phyloP scores from a whole-genome alignment of 2,888 invertebrate species.

The Antheraea yamamai region DNA sequence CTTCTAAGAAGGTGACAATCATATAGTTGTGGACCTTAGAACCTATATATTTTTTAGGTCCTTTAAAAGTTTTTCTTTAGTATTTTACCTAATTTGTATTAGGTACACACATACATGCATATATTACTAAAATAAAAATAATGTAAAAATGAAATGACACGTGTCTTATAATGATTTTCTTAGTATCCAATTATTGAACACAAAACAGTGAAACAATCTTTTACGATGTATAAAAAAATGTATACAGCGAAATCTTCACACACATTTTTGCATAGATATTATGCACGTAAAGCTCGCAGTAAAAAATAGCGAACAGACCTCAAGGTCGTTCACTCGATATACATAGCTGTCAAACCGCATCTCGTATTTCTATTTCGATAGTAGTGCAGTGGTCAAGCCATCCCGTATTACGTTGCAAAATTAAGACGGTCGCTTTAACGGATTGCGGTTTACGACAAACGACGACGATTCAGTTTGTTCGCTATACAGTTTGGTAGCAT shows the following conservation, averaged over 20 bases:
- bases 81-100: too few species aligned
- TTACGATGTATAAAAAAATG: not conserved
- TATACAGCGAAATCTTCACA: not conserved
- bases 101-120: not conserved
- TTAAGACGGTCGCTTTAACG: slow-evolving; percentile 51
- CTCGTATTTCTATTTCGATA: slow-evolving; percentile 49
- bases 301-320: slow-evolving; percentile 34
- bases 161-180: not conserved
- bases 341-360: slow-evolving; percentile 46
- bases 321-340: slow-evolving; percentile 48
- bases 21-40: not conserved
- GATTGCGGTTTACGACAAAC: slow-evolving; percentile 46
- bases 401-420: slow-evolving; percentile 55
- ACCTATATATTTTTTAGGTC: not conserved
- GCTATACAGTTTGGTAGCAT: slow-evolving; percentile 66
- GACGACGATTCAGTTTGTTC: slow-evolving; percentile 53
- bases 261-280: not conserved
- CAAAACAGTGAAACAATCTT: not conserved
- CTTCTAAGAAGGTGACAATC: not conserved
- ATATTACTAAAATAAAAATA: not conserved
- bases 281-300: slow-evolving; percentile 18
- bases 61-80: not conserved
- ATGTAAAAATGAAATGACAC: not conserved
- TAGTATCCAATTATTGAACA: not conserved
- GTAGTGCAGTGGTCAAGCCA: slow-evolving; percentile 52